Base-by-base conservation (phyloP, 2,797 vertebrate species). In the Xenops minutus region DNA sequence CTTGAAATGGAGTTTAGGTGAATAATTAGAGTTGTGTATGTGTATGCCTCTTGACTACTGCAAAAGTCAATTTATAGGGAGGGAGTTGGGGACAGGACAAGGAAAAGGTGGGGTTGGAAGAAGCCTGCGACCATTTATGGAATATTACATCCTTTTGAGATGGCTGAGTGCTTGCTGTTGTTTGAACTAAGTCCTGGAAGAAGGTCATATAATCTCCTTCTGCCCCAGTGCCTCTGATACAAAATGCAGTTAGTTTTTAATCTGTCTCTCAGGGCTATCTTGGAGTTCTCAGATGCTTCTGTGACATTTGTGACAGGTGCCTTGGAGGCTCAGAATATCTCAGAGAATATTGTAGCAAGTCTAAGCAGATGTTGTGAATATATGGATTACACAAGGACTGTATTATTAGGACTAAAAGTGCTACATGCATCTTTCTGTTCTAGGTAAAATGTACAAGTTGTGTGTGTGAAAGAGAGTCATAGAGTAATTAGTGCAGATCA, bases 291-390 rank as follows among this genome's bases (percentile, higher is more conserved):
- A 81, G 49, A 93, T 49, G 48, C 67, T 71, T 30, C 85, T 68
- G 62, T 68, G 89, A 91, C 11, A 10, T 71, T 89, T 81, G 41
- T 72, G 54, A 85, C 85, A 96, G 79, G 77, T 92, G 88, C 69
- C 15, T 67, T 3, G 1, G 76, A 71, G 76, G 92, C 88, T 72
- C n/a, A 41, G 56, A 85, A 54, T 94, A 56, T 68, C 83, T 92
- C 61, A 43, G 37, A 67, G 52, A 51, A 22, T 37, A 54, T 30
- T 74, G 61, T n/a, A 63, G 63, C 49, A 46, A 94, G 54, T 41
- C 76, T 62, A 34, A 94, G 74, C 37, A 72, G 64, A 84, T 85
- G 88, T 18, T 72, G 10, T 30, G 39, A 39, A 20, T 77, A 32
- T 52, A 64, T 62, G 54, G 54, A 82, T 90, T 92, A 62, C 36